Conservation (phyloP, 2,888 invertebrate genomes). For the Geotrupes spiniger region DNA sequence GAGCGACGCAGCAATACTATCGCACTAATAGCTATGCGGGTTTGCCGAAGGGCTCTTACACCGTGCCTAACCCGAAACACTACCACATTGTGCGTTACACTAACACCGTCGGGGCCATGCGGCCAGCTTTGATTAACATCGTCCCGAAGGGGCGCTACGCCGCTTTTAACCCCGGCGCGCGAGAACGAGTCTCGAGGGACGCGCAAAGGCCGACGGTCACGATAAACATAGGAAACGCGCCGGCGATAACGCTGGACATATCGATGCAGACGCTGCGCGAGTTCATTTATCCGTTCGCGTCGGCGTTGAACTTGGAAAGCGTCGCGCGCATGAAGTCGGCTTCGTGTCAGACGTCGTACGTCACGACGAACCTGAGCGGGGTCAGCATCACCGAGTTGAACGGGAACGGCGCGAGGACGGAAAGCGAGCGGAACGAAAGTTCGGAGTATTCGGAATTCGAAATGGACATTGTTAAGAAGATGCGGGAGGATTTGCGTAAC, state of each 20-base stretch:
- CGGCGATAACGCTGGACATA: slow-evolving; percentile 39
- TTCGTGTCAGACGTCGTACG: slow-evolving; percentile 37
- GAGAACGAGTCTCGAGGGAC: background rate
- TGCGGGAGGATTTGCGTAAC: slow-evolving; percentile 26
- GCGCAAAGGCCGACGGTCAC: slow-evolving; percentile 31
- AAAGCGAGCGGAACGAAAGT: slow-evolving; percentile 1
- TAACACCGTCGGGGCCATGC: slow-evolving; percentile 34
- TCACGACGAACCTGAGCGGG: background rate
- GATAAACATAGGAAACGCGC: slow-evolving; percentile 37
- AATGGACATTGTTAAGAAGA: slow-evolving; percentile 26
- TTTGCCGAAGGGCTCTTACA: slow-evolving; percentile 47
- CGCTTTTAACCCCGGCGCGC: slow-evolving; percentile 9
- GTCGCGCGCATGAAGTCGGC: slow-evolving; percentile 28
- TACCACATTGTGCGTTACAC: slow-evolving; percentile 44
- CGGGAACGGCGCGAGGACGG: slow-evolving; percentile 1
- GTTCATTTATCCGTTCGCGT: slow-evolving; percentile 45
- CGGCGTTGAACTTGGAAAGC: slow-evolving; percentile 36
- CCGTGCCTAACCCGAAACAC: slow-evolving; percentile 46
- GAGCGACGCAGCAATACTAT: slow-evolving; percentile 30
- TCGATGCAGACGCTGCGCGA: slow-evolving; percentile 39
- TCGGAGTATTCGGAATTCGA: slow-evolving; percentile 26
- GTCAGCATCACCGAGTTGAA: slow-evolving; percentile 9
- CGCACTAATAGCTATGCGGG: slow-evolving; percentile 46
- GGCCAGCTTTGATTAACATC: slow-evolving; percentile 37
- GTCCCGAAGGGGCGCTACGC: slow-evolving; percentile 13